A percentile compares a stretch with the other conserved stretches of the same genome.
Conservation (phyloP, 2,888 invertebrate genomes). For the Eledone cirrhosa region DNA sequence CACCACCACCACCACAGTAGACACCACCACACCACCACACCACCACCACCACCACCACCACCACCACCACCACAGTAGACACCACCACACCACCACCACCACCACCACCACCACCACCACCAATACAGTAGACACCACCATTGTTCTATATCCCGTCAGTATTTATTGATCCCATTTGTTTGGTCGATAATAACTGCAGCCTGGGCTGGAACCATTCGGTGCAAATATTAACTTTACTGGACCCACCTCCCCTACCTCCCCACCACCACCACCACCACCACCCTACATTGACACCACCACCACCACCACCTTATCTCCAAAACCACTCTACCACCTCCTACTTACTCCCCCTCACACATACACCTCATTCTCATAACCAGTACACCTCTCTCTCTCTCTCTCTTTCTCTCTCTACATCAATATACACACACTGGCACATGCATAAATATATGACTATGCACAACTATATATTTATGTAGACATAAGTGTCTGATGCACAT, state of each 20-base stretch:
- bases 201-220: conserved; percentile 16
- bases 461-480: not conserved
- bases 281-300: not conserved
- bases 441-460: not conserved
- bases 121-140: too few species aligned
- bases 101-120: too few species aligned
- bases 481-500: not conserved
- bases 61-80: too few species aligned
- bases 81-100: too few species aligned
- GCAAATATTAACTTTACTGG: conserved; percentile 5
- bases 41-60: too few species aligned
- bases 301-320: not conserved
- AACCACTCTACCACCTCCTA: not conserved
- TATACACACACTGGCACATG: not conserved
- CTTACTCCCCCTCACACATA: not conserved
- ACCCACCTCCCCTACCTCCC: not conserved
- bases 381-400: not conserved
- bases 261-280: too few species aligned
- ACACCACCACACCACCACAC: too few species aligned
- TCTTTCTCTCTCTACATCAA: not conserved
- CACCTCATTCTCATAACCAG: not conserved
- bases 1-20: too few species aligned
- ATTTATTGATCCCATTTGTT: conserved; percentile 19
- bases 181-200: conserved; percentile 18
- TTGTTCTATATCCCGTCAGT: not conserved